Evolutionary conservation across 2,797 vertebrate genomes (phyloP), one percentile per base, ranked within the genome.

Genomic region (Phrynocephalus forsythii): DNA sequence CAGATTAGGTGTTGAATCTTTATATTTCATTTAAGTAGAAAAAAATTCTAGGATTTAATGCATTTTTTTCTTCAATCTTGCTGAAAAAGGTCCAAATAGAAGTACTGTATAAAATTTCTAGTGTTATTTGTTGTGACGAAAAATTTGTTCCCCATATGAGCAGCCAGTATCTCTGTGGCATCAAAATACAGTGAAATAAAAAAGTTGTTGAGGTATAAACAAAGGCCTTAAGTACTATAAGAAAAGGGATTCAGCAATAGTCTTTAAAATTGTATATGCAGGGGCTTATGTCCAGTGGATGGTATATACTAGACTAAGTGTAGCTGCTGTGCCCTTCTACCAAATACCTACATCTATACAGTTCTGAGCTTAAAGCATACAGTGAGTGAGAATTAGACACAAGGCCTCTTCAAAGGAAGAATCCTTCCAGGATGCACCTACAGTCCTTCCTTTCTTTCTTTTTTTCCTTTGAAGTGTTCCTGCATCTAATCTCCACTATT

Each of bases 11-110:
- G 90, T n/a, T 10, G 92, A 86, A 90, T 90, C 44, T 11, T 90
- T 92, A 83, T 91, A 95, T 93, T 95, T 90, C 89, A 87, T 69
- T 91, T 85, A 91, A 90, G 69, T 87, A 28, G 91, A 81, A 91
- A 94, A 86, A 83, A 89, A 94, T 94, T 93, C 86, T 28, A 13
- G 50, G 24, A 92, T 94, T 80, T 63, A 85, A 69, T 88, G 79
- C 86, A 44, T 75, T 33, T 91, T 89, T 86, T 91, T 87, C 91
- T 94, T 90, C 77, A 92, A 82, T 88, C 52, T 90, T 91, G 50
- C 79, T 93, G 91, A 67, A 89, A 92, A 94, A 88, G 18, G 10
- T 78, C 28, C 48, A 50, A 72, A 30, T 38, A 68, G n/a, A 73
- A 78, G 26, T 66, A 80, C 33, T 33, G 33, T 33, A 33, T 75